phyloP scores from a whole-genome alignment of 1,140 invertebrate species.

The Lucilia sericata region DNA sequence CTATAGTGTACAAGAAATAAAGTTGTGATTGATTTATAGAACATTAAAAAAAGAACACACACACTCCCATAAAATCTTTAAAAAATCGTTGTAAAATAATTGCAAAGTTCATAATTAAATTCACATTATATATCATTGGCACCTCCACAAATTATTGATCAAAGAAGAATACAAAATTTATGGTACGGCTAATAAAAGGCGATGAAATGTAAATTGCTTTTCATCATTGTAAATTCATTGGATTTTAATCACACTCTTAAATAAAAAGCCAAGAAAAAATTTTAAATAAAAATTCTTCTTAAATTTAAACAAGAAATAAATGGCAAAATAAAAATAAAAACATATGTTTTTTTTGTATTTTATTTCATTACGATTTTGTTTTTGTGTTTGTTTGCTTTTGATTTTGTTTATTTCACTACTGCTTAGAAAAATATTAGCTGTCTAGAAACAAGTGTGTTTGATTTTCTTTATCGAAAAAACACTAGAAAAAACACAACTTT shows the following conservation, averaged over 20 bases:
- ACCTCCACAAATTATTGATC: no score
- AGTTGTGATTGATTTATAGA: no score
- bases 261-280: neutral
- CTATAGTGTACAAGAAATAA: no score
- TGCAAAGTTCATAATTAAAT: no score
- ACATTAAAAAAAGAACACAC: no score
- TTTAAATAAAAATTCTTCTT: neutral
- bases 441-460: neutral
- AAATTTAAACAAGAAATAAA: neutral
- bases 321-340: neutral
- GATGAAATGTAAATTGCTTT: neutral
- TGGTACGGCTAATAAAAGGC: neutral
- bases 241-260: neutral
- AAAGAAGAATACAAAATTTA: neutral
- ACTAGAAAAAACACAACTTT: no score
- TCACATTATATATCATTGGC: no score
- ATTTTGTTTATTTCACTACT: neutral
- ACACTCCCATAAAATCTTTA: no score
- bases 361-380: neutral
- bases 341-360: neutral
- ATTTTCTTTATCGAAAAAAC: no score
- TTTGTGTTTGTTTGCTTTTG: neutral
- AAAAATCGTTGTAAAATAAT: no score
- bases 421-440: neutral
- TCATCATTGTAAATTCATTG: neutral